A percentile compares a stretch with the other conserved stretches of the same genome.
Evolutionary conservation across 2,797 vertebrate genomes (phyloP).

Genomic region (Sciurus carolinensis): DNA sequence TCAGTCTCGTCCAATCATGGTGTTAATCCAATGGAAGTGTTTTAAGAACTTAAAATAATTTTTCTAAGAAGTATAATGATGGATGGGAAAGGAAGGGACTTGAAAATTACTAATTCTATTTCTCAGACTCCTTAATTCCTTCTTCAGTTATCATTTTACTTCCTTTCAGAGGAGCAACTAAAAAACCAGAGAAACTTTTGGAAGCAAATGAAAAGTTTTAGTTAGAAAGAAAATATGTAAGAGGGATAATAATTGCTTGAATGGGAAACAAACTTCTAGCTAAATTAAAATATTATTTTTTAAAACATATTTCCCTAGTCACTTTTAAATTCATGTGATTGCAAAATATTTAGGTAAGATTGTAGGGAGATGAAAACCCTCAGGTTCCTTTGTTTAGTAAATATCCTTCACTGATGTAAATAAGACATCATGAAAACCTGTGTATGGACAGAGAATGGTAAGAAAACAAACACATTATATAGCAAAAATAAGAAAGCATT

Average conservation of each 20-base stretch:
- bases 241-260: neutral
- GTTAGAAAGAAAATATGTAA: neutral
- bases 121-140: neutral
- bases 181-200: neutral
- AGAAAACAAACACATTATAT: slow-evolving; percentile 36
- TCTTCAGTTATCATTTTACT: neutral
- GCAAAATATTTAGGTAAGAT: slow-evolving; percentile 22
- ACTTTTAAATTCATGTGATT: neutral
- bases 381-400: neutral
- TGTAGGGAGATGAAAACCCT: neutral
- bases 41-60: neutral
- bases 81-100: neutral
- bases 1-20: neutral
- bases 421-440: neutral
- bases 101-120: neutral
- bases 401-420: neutral
- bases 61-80: neutral
- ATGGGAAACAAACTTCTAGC: neutral
- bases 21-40: neutral
- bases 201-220: neutral
- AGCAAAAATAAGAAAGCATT: neutral
- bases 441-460: neutral
- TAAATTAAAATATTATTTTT: neutral
- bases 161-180: neutral
- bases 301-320: neutral